Conservation (phyloP, 1,140 invertebrate species). For the Lordiphosa mommai region DNA sequence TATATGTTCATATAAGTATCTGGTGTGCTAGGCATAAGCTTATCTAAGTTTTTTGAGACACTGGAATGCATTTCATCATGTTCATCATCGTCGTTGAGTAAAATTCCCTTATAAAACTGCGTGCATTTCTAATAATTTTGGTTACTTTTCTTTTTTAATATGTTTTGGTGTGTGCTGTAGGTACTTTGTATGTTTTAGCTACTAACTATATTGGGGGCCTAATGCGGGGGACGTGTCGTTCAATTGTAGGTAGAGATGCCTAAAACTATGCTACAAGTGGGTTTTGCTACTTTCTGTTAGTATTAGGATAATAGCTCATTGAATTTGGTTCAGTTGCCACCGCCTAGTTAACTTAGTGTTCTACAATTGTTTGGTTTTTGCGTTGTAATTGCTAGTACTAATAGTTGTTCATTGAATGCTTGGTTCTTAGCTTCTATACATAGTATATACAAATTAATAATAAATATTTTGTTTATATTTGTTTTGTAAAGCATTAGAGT, state of each 20-base stretch:
- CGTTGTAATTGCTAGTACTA: constrained; percentile 28
- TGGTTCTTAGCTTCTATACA: constrained; percentile 26
- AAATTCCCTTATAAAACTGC: constrained; percentile 70
- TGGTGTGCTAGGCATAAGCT: constrained; percentile 49
- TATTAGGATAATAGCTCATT: constrained; percentile 47
- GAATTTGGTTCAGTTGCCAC: constrained; percentile 64
- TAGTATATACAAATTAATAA: constrained; percentile 16
- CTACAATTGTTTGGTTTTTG: constrained; percentile 30
- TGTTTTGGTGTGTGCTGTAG: constrained; percentile 30
- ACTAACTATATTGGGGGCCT: no score
- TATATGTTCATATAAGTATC: constrained; percentile 38
- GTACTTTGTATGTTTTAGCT: constrained; percentile 55
- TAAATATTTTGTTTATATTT: constrained; percentile 21
- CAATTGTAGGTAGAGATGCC: constrained; percentile 22
- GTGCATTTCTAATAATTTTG: constrained; percentile 10
- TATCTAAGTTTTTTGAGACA: constrained; percentile 60
- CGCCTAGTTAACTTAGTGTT: constrained; percentile 30
- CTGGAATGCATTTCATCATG: constrained; percentile 61
- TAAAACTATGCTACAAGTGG: constrained; percentile 12
- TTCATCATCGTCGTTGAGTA: constrained; percentile 41
- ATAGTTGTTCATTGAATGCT: constrained; percentile 63
- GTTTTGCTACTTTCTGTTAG: not conserved
- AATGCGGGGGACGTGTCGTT: constrained; percentile 30
- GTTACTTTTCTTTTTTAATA: constrained; percentile 23
- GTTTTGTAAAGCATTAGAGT: constrained; percentile 78